These are phyloP conservation scores for Poecilia wingei DNA, from an alignment of 2,797 vertebrate genomes.

Conservation along the genomic window DNA sequence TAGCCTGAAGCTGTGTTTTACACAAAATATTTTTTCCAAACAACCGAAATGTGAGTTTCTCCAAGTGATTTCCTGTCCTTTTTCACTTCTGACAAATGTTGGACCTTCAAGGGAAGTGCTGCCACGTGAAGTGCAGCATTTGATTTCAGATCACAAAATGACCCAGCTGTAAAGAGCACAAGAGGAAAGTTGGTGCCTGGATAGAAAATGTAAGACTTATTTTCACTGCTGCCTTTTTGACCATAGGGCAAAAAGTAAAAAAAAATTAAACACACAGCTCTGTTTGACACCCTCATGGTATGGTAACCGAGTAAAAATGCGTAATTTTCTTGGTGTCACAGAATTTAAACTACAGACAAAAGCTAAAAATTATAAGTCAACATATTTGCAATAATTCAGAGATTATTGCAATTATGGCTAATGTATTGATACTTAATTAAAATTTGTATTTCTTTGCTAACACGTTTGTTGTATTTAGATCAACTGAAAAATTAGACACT, in stretches of 20 bases:
- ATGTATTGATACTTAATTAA: not conserved
- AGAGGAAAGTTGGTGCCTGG: not conserved
- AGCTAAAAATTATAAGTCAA: not conserved
- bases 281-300: not conserved
- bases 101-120: conserved; percentile 1
- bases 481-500: not conserved
- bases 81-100: conserved; percentile 27
- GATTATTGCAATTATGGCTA: not conserved
- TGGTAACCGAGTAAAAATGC: not conserved
- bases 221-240: not conserved
- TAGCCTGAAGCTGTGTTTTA: not conserved
- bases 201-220: not conserved
- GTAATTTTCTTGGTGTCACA: not conserved
- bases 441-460: not conserved
- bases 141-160: conserved; percentile 33
- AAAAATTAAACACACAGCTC: not conserved
- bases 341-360: not conserved
- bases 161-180: conserved; percentile 10
- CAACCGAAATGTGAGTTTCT: conserved; percentile 27
- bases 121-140: conserved; percentile 27
- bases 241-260: not conserved
- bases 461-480: not conserved
- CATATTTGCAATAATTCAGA: not conserved
- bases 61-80: conserved; percentile 27
- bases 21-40: conserved; percentile 13